phyloP scores from a whole-genome alignment of 2,888 invertebrate genomes.

The Harpalus rufipes region DNA sequence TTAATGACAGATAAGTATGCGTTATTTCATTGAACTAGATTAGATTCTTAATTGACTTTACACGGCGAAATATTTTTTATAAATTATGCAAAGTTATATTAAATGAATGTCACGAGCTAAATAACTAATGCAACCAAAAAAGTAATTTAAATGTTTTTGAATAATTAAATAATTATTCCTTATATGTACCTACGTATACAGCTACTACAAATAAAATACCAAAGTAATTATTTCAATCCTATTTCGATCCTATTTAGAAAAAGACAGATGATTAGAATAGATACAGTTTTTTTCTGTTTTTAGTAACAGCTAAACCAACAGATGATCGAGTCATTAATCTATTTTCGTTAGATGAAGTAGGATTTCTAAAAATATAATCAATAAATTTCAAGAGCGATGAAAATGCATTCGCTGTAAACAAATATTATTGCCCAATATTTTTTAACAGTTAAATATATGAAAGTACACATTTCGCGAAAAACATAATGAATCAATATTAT shows the following conservation, averaged over 20 bases:
- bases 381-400: conserved; percentile 8
- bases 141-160: conserved; percentile 37
- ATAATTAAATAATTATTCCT: conserved; percentile 44
- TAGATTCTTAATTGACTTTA: conserved; percentile 19
- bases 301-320: conserved; percentile 19
- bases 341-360: conserved; percentile 13
- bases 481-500: neutral
- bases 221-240: conserved; percentile 19
- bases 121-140: conserved; percentile 9
- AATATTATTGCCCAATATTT: neutral
- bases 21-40: conserved; percentile 21
- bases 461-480: neutral
- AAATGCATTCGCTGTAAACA: neutral
- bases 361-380: conserved; percentile 14
- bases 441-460: neutral
- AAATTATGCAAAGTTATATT: neutral
- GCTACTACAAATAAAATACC: conserved; percentile 3
- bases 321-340: conserved; percentile 28
- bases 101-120: neutral
- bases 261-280: conserved; percentile 12
- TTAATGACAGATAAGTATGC: conserved; percentile 47
- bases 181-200: conserved; percentile 14
- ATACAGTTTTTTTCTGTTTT: conserved; percentile 32
- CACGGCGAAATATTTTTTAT: neutral
- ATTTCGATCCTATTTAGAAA: neutral